Percentiles rank a stretch among this genome's conserved stretches.
These are phyloP conservation scores for Suricata suricatta DNA, from an alignment of 2,113 vertebrate species.

Conservation along the genomic window DNA sequence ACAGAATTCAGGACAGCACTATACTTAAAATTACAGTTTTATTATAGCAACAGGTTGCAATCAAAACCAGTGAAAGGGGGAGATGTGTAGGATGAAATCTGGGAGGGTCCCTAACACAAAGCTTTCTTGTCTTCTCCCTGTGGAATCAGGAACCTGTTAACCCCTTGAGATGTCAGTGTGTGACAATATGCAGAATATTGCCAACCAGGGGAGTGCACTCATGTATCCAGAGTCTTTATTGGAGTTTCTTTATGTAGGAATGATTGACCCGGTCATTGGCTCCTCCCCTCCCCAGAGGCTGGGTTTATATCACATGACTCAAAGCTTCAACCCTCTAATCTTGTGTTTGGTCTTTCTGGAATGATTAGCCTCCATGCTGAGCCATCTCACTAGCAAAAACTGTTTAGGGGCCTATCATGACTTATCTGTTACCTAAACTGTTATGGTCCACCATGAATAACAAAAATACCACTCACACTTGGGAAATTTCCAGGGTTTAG, in stretches of 20 bases:
- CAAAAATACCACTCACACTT: not conserved
- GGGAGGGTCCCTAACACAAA: not conserved
- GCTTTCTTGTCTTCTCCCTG: not conserved
- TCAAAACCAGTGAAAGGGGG: not conserved
- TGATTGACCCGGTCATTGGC: not conserved
- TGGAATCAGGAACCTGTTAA: slow-evolving; percentile 3
- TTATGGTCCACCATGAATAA: not conserved
- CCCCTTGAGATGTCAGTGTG: not conserved
- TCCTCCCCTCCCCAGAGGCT: not conserved
- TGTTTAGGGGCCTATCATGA: not conserved
- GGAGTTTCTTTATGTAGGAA: not conserved
- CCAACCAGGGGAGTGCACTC: not conserved
- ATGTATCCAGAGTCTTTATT: slow-evolving; percentile 10
- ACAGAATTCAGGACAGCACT: not conserved
- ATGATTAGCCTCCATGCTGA: not conserved
- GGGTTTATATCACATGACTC: not conserved
- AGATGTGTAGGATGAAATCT: not conserved
- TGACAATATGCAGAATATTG: slow-evolving; percentile 3
- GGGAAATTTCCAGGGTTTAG: not conserved
- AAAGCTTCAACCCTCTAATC: not conserved
- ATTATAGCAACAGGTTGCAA: not conserved
- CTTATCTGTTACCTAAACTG: not conserved
- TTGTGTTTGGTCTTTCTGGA: not conserved
- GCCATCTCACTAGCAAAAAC: not conserved
- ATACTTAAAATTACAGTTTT: not conserved